Percentiles rank a stretch among this genome's conserved stretches.
Evolutionary conservation across 2,888 invertebrate genomes (phyloP).

Genomic region (Hesperia comma): DNA sequence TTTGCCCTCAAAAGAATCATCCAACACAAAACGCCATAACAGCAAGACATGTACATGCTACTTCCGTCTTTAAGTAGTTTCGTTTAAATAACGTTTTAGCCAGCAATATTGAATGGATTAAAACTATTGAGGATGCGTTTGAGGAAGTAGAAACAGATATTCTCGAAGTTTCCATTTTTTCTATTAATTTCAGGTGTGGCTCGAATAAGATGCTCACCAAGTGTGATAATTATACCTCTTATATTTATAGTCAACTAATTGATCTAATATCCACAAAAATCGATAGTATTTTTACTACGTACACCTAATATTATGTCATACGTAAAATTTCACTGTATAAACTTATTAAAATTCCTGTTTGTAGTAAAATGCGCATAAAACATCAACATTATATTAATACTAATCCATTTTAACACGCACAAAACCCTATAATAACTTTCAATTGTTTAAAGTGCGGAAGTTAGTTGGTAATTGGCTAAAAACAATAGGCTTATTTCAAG

Average conservation of each 20-base stretch:
- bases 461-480: too few species aligned
- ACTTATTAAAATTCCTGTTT: too few species aligned
- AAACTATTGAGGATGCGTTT: neutral
- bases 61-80: slow-evolving; percentile 18
- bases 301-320: too few species aligned
- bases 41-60: slow-evolving; percentile 11
- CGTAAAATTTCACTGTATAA: too few species aligned
- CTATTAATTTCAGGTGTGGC: slow-evolving; percentile 43
- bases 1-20: slow-evolving; percentile 57
- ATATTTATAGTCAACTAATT: neutral
- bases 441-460: too few species aligned
- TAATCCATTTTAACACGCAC: too few species aligned
- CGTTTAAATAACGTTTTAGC: slow-evolving; percentile 8
- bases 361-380: too few species aligned
- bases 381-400: too few species aligned
- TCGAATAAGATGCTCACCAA: slow-evolving; percentile 38
- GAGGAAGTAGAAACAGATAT: slow-evolving; percentile 54
- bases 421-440: too few species aligned
- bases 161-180: slow-evolving; percentile 58
- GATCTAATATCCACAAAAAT: too few species aligned
- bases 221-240: slow-evolving; percentile 22
- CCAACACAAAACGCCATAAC: slow-evolving; percentile 44
- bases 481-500: too few species aligned
- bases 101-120: neutral
- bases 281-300: too few species aligned